These are phyloP conservation scores for Microplitis deprimator DNA, from an alignment of 2,888 invertebrate species.

Conservation along the genomic window DNA sequence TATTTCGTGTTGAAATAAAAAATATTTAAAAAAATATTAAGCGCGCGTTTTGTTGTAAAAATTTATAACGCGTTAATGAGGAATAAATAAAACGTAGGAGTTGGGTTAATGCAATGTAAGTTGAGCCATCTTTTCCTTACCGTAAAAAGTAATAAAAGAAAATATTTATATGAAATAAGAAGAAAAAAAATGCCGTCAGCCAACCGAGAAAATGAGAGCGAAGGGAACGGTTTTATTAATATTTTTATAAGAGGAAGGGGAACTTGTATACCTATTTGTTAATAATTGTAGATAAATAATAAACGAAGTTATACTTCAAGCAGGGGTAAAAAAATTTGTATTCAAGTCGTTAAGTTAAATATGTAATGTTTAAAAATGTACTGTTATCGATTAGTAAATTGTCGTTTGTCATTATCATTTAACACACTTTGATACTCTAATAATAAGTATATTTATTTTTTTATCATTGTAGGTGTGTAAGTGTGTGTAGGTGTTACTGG, in stretches of 20 bases:
- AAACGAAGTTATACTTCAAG: too few relatives aligned
- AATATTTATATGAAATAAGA: neutral
- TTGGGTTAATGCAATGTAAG: neutral
- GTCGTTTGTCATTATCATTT: neutral
- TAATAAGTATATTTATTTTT: slow-evolving; percentile 10
- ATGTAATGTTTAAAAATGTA: neutral
- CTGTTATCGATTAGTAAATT: neutral
- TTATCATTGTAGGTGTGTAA: neutral
- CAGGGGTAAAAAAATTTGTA: too few relatives aligned
- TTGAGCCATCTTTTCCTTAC: neutral
- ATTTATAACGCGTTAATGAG: neutral
- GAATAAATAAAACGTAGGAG: neutral
- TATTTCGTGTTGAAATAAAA: neutral
- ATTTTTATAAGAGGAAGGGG: slow-evolving; percentile 8
- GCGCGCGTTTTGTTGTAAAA: neutral
- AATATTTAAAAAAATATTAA: neutral
- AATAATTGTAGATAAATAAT: neutral
- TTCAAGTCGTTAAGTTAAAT: too few relatives aligned
- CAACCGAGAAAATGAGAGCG: slow-evolving; percentile 45
- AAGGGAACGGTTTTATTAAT: slow-evolving; percentile 35
- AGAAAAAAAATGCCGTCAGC: slow-evolving; percentile 36
- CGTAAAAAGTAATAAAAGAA: slow-evolving; percentile 25
- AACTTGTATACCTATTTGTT: slow-evolving; percentile 6
- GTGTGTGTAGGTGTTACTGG: slow-evolving; percentile 8
- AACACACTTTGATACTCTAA: neutral